Conservation (phyloP, 2,888 invertebrate species). For the Ennomos erosarius region DNA sequence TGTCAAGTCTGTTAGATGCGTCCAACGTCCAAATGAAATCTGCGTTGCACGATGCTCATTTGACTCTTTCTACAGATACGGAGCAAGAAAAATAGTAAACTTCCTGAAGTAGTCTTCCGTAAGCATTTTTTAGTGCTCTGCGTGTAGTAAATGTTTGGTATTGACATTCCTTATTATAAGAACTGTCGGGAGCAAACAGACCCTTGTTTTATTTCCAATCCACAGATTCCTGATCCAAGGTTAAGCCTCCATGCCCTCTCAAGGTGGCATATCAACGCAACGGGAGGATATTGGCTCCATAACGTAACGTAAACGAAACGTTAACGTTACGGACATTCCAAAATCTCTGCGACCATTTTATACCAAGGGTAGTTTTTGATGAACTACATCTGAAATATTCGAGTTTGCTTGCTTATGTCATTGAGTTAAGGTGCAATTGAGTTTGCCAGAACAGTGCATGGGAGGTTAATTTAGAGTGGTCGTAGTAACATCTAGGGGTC, state of each 20-base stretch:
- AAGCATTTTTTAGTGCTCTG: too few species aligned
- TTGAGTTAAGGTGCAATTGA: slow-evolving; percentile 8
- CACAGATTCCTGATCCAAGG: slow-evolving; percentile 22
- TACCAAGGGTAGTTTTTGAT: slow-evolving; percentile 8
- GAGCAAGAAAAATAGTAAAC: too few species aligned
- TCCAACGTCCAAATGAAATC: too few species aligned
- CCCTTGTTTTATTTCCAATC: slow-evolving; percentile 26
- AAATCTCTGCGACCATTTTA: slow-evolving; percentile 8
- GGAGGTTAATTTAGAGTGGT: slow-evolving; percentile 7
- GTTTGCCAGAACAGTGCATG: slow-evolving; percentile 9
- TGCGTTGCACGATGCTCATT: too few species aligned
- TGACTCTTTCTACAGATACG: too few species aligned
- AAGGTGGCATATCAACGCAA: slow-evolving; percentile 23
- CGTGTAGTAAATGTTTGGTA: slow-evolving; percentile 7
- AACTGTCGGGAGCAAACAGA: slow-evolving; percentile 13
- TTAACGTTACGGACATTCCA: slow-evolving; percentile 15
- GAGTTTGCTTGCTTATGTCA: not conserved
- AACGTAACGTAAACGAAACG: slow-evolving; percentile 15
- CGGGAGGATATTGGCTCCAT: slow-evolving; percentile 24
- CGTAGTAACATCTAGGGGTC: slow-evolving; percentile 26
- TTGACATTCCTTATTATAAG: slow-evolving; percentile 15
- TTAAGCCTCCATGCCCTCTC: slow-evolving; percentile 19
- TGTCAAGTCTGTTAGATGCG: too few species aligned
- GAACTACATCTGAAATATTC: slow-evolving; percentile 1
- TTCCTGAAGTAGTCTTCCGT: too few species aligned